Evolutionary conservation across 2,797 vertebrate species (phyloP), one percentile per base, ranked within the genome.

Genomic region (Helarctos malayanus): DNA sequence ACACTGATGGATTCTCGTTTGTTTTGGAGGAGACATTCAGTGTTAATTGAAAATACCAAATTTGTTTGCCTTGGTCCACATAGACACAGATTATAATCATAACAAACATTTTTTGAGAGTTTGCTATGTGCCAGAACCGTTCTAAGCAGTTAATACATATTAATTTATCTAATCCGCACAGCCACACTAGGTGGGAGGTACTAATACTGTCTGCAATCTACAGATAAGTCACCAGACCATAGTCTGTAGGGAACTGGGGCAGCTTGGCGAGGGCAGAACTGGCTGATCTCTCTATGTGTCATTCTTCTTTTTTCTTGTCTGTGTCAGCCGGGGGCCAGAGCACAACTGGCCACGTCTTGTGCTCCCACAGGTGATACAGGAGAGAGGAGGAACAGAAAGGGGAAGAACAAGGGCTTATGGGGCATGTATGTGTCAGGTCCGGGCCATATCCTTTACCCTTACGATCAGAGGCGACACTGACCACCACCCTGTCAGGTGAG

Each of bases 1-100:
- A 57, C 27, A 41, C 15, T 45, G 23, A 63, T 59, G 16, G 52
- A 12, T 32, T 85, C 38, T 18, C 13, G 25, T 57, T 88, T 73
- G 78, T 82, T 88, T 84, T 56, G 35, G 41, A 86, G 93, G 18
- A 95, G 91, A 80, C 41, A 15, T 65, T 76, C 49, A 25, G 11
- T 73, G 78, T 69, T 52, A 11, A 35, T 61, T 54, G 81, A 69
- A 87, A 81, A 73, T 57, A 81, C 38, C 57, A 82, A 25, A 52
- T 78, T 89, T 93, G 13, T 80, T 96, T 96, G 82, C 63, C 49
- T 59, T 47, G 52, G 78, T 23, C 73, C 41, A 63, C 57, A 73
- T 16, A 78, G 47, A 91, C 47, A 56, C 38, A 89, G 61, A 75
- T 90, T 54, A 79, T 45, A 76, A 84, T 92, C 84, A 41, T 94